phyloP scores from a whole-genome alignment of 2,888 invertebrate genomes.

The Drosophila nigricruria region DNA sequence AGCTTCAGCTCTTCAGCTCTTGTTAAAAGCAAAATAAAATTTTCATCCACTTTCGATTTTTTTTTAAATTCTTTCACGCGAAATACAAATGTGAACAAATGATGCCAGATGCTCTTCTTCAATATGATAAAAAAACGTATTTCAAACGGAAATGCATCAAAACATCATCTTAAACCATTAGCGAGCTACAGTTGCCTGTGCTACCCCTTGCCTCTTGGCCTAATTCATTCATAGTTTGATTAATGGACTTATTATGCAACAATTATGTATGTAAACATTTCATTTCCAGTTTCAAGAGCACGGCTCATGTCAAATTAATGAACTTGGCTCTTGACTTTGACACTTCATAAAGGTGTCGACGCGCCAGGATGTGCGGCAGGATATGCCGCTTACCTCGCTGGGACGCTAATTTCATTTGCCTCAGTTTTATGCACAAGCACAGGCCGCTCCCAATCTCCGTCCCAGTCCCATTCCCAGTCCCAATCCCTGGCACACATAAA shows the following conservation, averaged over 20 bases:
- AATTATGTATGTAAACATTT: conserved; percentile 75
- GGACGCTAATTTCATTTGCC: conserved; percentile 73
- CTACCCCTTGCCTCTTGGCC: conserved; percentile 29
- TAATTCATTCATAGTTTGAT: conserved; percentile 66
- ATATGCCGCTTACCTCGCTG: conserved; percentile 26
- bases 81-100: conserved; percentile 58
- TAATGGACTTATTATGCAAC: conserved; percentile 82
- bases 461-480: neutral
- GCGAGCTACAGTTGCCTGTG: conserved; percentile 35
- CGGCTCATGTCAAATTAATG: conserved; percentile 78
- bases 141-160: conserved; percentile 50
- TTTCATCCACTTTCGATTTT: conserved; percentile 1
- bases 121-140: neutral
- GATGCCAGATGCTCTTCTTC: conserved; percentile 58
- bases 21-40: neutral
- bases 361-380: conserved; percentile 44
- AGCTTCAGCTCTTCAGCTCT: neutral
- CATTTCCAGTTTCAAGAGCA: conserved; percentile 70
- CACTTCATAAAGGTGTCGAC: conserved; percentile 81
- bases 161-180: conserved; percentile 68
- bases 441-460: conserved; percentile 44
- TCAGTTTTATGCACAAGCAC: conserved; percentile 75
- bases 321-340: conserved; percentile 75
- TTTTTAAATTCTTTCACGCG: conserved; percentile 4
- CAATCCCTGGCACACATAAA: conserved; percentile 62